A percentile compares a stretch with the other conserved stretches of the same genome.
phyloP scores from a whole-genome alignment of 2,113 vertebrate genomes.

The Tapirus terrestris region DNA sequence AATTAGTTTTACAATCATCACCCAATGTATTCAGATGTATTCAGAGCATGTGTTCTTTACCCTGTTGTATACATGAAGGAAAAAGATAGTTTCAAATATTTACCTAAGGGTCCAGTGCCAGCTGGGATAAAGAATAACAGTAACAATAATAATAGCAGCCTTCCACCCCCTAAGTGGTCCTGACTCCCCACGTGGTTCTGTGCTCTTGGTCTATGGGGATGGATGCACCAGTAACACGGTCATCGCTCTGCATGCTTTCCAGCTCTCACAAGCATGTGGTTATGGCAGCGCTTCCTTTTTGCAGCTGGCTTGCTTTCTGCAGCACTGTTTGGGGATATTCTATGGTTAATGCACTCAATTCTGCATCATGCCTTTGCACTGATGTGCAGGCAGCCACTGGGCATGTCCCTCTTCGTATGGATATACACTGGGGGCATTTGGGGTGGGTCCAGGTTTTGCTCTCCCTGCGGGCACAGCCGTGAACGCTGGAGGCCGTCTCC shows the following conservation, averaged over 20 bases:
- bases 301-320: background rate
- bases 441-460: background rate
- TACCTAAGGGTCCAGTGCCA: background rate
- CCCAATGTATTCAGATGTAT: background rate
- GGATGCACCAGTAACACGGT: fast-evolving
- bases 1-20: background rate
- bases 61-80: background rate
- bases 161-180: background rate
- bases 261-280: too few relatives aligned
- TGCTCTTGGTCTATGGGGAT: background rate
- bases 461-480: background rate
- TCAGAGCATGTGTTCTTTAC: background rate
- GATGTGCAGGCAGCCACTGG: background rate
- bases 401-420: fast-evolving
- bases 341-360: background rate
- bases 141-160: background rate
- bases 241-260: background rate
- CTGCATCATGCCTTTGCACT: background rate
- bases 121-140: background rate
- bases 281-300: background rate
- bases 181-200: background rate
- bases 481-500: background rate
- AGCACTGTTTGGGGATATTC: background rate
- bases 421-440: background rate
- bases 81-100: background rate